Percentiles rank a stretch among this genome's conserved stretches.
Conservation (phyloP, 2,113 vertebrate genomes). For the Trichomycterus rosablanca region DNA sequence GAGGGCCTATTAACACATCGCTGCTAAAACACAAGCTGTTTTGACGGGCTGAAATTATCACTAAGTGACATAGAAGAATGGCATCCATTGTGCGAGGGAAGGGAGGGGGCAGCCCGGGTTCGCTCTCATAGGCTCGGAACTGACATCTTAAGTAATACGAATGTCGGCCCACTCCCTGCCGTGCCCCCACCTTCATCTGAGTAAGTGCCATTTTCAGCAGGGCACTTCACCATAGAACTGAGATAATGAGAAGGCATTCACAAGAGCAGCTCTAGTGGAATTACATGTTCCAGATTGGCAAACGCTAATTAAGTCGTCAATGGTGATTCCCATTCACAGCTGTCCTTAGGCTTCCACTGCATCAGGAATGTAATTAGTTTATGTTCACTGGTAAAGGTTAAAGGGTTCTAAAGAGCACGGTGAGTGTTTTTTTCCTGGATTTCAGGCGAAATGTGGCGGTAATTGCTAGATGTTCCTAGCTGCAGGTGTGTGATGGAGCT, state of each 20-base stretch:
- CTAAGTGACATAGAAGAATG: conserved; percentile 77
- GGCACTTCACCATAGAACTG: conserved; percentile 44
- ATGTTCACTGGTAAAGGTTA: conserved; percentile 78
- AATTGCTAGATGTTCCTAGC: conserved; percentile 75
- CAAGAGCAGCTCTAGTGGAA: conserved; percentile 50
- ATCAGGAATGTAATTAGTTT: conserved; percentile 80
- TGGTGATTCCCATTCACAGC: conserved; percentile 56
- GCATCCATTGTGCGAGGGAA: conserved; percentile 56
- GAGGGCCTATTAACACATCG: conserved; percentile 76
- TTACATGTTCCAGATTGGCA: conserved; percentile 53
- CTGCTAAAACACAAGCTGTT: conserved; percentile 78
- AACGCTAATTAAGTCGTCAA: conserved; percentile 59
- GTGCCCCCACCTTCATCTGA: conserved; percentile 31
- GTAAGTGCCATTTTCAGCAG: conserved; percentile 46
- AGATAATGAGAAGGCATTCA: conserved; percentile 57
- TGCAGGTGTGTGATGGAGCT: conserved; percentile 78
- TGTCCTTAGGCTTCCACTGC: conserved; percentile 48
- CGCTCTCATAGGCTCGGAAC: conserved; percentile 38
- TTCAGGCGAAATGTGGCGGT: conserved; percentile 61
- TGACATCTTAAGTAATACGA: conserved; percentile 54
- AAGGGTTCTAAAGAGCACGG: conserved; percentile 66
- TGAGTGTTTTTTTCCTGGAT: conserved; percentile 69
- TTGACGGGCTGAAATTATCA: conserved; percentile 76
- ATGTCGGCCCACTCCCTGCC: conserved; percentile 38
- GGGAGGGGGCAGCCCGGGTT: conserved; percentile 36